Base-by-base conservation (phyloP, 2,888 invertebrate species). In the Hoplodrina ambigua region DNA sequence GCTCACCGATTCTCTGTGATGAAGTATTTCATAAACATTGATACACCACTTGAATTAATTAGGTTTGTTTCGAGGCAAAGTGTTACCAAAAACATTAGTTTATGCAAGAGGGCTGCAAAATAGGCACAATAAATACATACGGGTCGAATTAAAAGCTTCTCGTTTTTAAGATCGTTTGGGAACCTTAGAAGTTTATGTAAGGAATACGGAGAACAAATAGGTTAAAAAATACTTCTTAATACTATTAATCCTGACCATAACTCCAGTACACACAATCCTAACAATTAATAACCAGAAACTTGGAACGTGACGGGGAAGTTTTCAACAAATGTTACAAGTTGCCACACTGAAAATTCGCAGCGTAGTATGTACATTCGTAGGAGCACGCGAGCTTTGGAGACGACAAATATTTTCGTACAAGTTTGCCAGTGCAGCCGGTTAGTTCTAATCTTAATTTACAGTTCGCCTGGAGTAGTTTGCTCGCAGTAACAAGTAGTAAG, bases 361-460 rank as follows among this genome's bases (percentile, higher is more conserved):
- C 60, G 50, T 72, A 71, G 54, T 75, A 66, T 66, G 72, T 75
- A 84, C 80, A 62, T 75, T 80, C 71, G 76, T 74, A 61, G 69
- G 57, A 78, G 72, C 70, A 70, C 70, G 61, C 72, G 74, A 81
- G 82, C 80, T 82, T 83, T 76, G 65, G 65, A 86, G 85, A 88
- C 86, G 86, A 86, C 89, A 91, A 91, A 92, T 91, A 90, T 92
- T 92, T 91, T 90, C 88, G 78, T 80, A 72, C 77, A 86, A 90
- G 85, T 89, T 90, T 78, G 74, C 85, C 78, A 79, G 82, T 85
- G 86, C 87, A 86, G 80, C 83, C 83, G 84, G 88, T 86, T 88
- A 87, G 88, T 88, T 91, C 89, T 92, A 90, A 92, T 92, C 92
- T 91, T 92, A 92, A 92, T 91, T 91, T 92, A 90, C 90, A 87